Conservation (phyloP, 2,888 invertebrate species). For the Osedax frankpressi region DNA sequence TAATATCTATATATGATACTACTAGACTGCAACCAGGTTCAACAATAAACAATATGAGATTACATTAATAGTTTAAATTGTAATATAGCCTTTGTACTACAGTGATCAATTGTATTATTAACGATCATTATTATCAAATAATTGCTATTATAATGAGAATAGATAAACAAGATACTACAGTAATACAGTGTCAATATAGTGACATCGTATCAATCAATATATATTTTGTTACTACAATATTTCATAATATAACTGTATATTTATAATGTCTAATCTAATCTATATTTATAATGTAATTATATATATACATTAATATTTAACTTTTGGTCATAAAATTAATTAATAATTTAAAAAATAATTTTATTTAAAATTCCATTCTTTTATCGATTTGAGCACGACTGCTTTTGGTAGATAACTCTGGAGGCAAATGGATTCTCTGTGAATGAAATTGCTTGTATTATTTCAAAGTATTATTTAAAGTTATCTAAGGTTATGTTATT, state of each 20-base stretch:
- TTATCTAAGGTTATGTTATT: too few relatives aligned
- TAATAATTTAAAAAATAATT: neutral
- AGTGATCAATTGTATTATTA: too few relatives aligned
- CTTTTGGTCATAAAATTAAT: neutral
- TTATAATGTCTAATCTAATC: neutral
- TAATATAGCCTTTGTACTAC: too few relatives aligned
- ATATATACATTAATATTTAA: neutral
- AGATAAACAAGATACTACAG: too few relatives aligned
- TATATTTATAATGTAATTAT: neutral
- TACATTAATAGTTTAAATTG: too few relatives aligned
- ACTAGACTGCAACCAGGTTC: too few relatives aligned
- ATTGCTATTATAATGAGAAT: too few relatives aligned
- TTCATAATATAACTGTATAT: neutral
- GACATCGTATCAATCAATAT: too few relatives aligned
- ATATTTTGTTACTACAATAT: neutral
- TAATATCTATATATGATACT: too few relatives aligned
- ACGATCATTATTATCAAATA: too few relatives aligned
- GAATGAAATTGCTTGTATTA: neutral
- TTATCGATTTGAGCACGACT: neutral
- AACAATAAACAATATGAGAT: too few relatives aligned
- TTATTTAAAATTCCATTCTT: neutral
- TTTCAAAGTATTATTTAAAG: neutral
- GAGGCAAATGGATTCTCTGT: neutral
- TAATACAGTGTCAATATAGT: too few relatives aligned
- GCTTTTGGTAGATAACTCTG: neutral